Percentiles rank a stretch among this genome's conserved stretches.
These are phyloP conservation scores for Heliocidaris erythrogramma DNA, from an alignment of 35 echinoderm and acorn worm genomes.

Conservation along the genomic window DNA sequence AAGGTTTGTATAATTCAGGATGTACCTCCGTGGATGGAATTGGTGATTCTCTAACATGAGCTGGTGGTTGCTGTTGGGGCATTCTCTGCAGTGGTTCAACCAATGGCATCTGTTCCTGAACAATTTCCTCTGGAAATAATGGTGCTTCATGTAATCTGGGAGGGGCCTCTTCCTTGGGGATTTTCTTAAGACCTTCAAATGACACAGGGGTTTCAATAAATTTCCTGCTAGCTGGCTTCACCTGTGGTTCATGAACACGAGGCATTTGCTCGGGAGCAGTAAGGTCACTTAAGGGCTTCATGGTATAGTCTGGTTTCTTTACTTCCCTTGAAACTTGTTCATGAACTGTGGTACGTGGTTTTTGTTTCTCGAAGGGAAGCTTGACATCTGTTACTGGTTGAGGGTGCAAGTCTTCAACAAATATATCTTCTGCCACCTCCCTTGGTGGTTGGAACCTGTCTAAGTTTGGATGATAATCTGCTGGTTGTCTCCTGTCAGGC, in stretches of 20 bases:
- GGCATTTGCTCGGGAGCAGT: conserved; percentile 25
- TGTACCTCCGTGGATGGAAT: conserved; percentile 8
- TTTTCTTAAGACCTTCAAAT: conserved; percentile 42
- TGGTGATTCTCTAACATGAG: conserved; percentile 29
- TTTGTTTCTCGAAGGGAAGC: neutral
- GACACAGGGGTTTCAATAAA: neutral
- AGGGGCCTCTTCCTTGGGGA: conserved; percentile 10
- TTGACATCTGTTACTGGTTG: neutral
- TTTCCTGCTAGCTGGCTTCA: neutral
- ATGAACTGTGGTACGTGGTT: conserved; percentile 34
- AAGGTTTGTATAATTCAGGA: conserved; percentile 33
- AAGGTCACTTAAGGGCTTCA: neutral
- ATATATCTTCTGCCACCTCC: neutral
- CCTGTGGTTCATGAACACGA: conserved; percentile 30
- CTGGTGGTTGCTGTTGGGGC: conserved; percentile 40
- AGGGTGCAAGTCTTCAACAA: conserved; percentile 13
- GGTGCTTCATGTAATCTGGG: conserved; percentile 29
- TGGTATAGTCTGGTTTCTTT: neutral
- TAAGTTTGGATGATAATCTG: neutral
- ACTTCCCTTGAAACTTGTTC: neutral
- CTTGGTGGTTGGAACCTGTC: conserved; percentile 3
- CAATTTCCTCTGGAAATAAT: conserved; percentile 40
- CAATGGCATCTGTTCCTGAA: neutral
- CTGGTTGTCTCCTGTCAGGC: neutral
- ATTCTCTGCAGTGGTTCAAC: conserved; percentile 35